These are phyloP conservation scores for Hipposideros armiger DNA, from an alignment of 2,113 vertebrate genomes.

Conservation along the genomic window DNA sequence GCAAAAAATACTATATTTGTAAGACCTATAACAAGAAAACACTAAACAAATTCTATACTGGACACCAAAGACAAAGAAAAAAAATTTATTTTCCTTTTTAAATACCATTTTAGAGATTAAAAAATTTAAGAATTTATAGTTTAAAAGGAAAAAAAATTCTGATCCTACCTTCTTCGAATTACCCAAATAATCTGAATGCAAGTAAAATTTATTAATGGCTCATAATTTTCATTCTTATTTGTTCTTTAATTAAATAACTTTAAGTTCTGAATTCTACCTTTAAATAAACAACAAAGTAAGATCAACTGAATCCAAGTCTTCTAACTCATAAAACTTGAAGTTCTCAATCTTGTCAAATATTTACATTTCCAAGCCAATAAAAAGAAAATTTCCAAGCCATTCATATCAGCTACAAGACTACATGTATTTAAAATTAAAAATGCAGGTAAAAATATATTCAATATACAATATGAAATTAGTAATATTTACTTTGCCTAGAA, in stretches of 20 bases:
- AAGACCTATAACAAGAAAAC: neutral
- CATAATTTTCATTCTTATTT: conserved; percentile 30
- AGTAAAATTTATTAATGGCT: neutral
- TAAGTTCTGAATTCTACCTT: conserved; percentile 29
- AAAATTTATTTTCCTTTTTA: conserved; percentile 33
- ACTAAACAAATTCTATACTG: conserved; percentile 29
- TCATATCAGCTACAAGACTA: neutral
- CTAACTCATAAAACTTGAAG: neutral
- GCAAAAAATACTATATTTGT: neutral
- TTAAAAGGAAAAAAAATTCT: too few species aligned
- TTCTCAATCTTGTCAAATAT: neutral
- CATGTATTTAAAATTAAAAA: neutral
- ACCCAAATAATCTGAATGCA: conserved; percentile 1
- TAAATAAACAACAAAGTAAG: conserved; percentile 20
- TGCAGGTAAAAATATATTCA: neutral
- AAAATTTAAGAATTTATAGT: conserved; percentile 20
- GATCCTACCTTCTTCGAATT: neutral
- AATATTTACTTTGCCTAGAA: neutral
- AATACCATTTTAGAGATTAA: neutral
- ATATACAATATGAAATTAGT: neutral
- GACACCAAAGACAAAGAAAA: conserved; percentile 48
- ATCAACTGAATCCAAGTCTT: neutral
- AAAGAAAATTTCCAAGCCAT: neutral
- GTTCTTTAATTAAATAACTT: conserved; percentile 11
- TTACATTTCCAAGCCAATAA: neutral